These are phyloP conservation scores for Drosophila suzukii DNA, from an alignment of 1,140 invertebrate species.

Conservation along the genomic window DNA sequence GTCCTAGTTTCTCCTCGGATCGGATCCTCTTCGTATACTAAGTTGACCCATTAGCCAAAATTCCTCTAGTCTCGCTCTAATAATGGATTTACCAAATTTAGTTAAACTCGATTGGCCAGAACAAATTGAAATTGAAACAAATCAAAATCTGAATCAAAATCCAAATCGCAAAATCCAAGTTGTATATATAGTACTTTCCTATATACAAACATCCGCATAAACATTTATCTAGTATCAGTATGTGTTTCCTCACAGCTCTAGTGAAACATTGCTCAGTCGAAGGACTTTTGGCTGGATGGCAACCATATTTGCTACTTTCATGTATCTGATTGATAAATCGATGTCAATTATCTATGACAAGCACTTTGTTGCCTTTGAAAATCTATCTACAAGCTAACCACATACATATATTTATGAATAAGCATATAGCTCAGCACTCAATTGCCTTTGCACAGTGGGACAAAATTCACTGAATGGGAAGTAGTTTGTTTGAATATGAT, in stretches of 20 bases:
- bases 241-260: slow-evolving; percentile 2
- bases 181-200: slow-evolving; percentile 42
- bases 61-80: slow-evolving; percentile 14
- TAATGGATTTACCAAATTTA: slow-evolving; percentile 9
- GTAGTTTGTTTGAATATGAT: background rate
- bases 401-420: slow-evolving; percentile 8
- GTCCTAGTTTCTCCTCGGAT: slow-evolving; percentile 38
- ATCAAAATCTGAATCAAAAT: slow-evolving; percentile 1
- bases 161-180: background rate
- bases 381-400: slow-evolving; percentile 1
- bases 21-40: slow-evolving; percentile 30
- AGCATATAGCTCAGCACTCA: background rate
- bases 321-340: slow-evolving; percentile 44
- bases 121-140: background rate
- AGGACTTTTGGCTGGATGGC: slow-evolving; percentile 40
- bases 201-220: slow-evolving; percentile 17
- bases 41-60: slow-evolving; percentile 58
- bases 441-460: slow-evolving; percentile 11
- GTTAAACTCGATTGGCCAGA: slow-evolving; percentile 28
- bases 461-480: background rate
- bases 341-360: slow-evolving; percentile 64
- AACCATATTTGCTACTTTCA: slow-evolving; percentile 11
- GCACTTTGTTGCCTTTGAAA: slow-evolving; percentile 59
- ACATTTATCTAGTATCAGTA: slow-evolving; percentile 19
- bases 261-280: slow-evolving; percentile 51